Percentiles rank a stretch among this genome's conserved stretches.
Conservation (phyloP, 2,113 vertebrate species). For the Lamprotornis superbus region DNA sequence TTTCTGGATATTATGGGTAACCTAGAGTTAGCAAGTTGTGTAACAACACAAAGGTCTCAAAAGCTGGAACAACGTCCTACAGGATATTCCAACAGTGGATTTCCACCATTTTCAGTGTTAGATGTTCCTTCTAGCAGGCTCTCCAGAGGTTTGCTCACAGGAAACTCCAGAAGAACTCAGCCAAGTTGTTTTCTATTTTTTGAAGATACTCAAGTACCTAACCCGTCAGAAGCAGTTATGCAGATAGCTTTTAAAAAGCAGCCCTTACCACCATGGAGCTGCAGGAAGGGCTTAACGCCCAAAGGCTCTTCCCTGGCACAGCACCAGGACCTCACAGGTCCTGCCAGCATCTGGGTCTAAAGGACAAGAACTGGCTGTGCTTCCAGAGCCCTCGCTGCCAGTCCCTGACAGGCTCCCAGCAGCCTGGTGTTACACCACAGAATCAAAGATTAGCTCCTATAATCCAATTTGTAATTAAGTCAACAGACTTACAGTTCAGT, state of each 20-base stretch:
- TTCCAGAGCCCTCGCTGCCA: not conserved
- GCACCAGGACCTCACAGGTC: not conserved
- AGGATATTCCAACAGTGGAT: not conserved
- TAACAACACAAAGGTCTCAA: not conserved
- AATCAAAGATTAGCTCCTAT: slow-evolving; percentile 38
- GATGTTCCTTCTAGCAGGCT: not conserved
- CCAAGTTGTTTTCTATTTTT: not conserved
- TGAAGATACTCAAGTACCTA: not conserved
- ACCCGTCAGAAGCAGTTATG: not conserved
- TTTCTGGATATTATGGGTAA: not conserved
- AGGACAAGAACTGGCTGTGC: slow-evolving; percentile 40
- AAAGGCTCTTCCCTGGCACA: slow-evolving; percentile 11
- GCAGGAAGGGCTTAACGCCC: not conserved
- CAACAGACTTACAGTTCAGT: not conserved
- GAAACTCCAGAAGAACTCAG: not conserved
- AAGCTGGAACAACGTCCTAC: not conserved
- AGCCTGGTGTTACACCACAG: not conserved
- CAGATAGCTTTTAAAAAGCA: not conserved
- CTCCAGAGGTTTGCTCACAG: not conserved
- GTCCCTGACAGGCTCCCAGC: not conserved
- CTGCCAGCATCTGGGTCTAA: not conserved
- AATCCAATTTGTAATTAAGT: slow-evolving; percentile 63
- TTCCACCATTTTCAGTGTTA: not conserved
- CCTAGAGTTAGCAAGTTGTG: not conserved
- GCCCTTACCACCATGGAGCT: not conserved